Base-by-base conservation (phyloP, 2,888 invertebrate species). In the Balanococcus diminutus region DNA sequence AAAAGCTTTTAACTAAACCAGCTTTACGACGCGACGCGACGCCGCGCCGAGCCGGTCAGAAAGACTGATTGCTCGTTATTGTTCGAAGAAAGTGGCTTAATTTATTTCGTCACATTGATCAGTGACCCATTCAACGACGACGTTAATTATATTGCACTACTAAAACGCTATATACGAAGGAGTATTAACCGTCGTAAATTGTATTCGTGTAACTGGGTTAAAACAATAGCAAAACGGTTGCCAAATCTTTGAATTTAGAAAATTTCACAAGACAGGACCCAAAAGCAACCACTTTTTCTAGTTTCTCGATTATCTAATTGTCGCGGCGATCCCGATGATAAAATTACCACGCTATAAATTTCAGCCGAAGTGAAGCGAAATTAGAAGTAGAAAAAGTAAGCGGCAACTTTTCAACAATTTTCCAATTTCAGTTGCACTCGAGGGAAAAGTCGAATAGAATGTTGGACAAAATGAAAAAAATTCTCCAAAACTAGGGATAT, bases 101-200 rank as follows among this genome's bases (percentile, higher is more conserved):
- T 36, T 72, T 72, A 72, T 72, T 67, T 79, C 75, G 36, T 79
- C 31, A n/a, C 72, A 79, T 36, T 79, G 75, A 79, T 36, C 36
- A 36, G 32, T 36, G 75, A 79, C 75, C 75, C 36, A 28, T 79
- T 79, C 36, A 79, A 36, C 75, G 32, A 36, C 75, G 75, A 72
- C 3, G 75, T 79, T 79, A 36, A 79, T 79, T 79, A 79, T 31
- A 79, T 79, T 36, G 75, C 32, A 36, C 19, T 8, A 36, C 36
- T 36, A 79, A 6, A 16, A 31, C 72, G n/a, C n/a, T n/a, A n/a
- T n/a, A n/a, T n/a, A n/a, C n/a, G n/a, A n/a, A n/a, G n/a, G n/a
- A n/a, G n/a, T n/a, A n/a, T 72, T 36, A 72, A 28, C 72, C n/a
- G 75, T 9, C 75, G 19, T 36, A 36, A 79, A 67, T 67, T 28